Conservation (phyloP, 2,797 vertebrate genomes). For the Amphiprion clarkii region DNA sequence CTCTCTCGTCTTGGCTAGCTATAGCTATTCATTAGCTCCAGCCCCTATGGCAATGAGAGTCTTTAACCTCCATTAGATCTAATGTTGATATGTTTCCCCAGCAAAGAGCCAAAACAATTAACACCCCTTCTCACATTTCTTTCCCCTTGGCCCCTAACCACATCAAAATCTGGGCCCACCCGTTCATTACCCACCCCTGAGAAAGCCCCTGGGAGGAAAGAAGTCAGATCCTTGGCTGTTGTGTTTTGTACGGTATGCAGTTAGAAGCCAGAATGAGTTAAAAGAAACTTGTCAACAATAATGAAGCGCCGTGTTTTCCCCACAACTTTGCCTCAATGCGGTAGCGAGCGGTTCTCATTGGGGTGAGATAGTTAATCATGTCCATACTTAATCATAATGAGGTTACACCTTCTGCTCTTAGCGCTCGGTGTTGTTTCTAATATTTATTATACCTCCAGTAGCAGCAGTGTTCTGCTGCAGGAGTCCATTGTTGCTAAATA, state of each 20-base stretch:
- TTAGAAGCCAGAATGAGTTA: slow-evolving; percentile 66
- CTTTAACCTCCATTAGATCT: slow-evolving; percentile 88
- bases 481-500: slow-evolving; percentile 21
- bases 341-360: background rate
- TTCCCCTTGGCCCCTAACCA: slow-evolving; percentile 85
- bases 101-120: slow-evolving; percentile 93
- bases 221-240: slow-evolving; percentile 76
- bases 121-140: slow-evolving; percentile 94
- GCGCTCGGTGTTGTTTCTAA: slow-evolving; percentile 23
- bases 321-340: slow-evolving; percentile 26
- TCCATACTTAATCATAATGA: slow-evolving; percentile 29
- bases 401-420: slow-evolving; percentile 23
- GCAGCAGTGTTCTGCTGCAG: slow-evolving; percentile 23
- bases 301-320: slow-evolving; percentile 46
- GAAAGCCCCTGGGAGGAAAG: slow-evolving; percentile 78
- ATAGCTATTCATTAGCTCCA: slow-evolving; percentile 79
- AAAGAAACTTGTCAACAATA: slow-evolving; percentile 69
- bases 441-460: slow-evolving; percentile 6
- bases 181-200: slow-evolving; percentile 84
- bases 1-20: slow-evolving; percentile 73
- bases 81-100: slow-evolving; percentile 92
- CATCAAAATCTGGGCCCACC: slow-evolving; percentile 85
- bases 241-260: slow-evolving; percentile 76
- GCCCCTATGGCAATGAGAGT: slow-evolving; percentile 83
- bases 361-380: slow-evolving; percentile 29